Conservation (phyloP, 2,888 invertebrate species). For the Cheilosia soror region DNA sequence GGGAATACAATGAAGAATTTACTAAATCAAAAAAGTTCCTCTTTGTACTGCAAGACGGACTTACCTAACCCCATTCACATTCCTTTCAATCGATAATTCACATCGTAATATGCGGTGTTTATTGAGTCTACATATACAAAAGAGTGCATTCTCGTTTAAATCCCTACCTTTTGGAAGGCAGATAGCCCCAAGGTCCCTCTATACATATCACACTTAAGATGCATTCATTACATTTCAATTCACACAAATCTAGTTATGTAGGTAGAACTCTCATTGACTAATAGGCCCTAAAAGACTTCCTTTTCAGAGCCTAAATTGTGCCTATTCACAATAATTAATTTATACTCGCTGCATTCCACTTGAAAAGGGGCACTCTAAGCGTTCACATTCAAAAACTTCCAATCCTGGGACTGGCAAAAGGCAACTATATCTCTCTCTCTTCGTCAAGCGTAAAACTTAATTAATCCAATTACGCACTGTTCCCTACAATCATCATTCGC, state of each 20-base stretch:
- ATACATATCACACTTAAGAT: neutral
- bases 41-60: too few relatives aligned
- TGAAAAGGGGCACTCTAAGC: constrained; percentile 22
- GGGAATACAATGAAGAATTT: too few relatives aligned
- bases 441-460: constrained; percentile 49
- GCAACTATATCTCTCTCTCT: neutral
- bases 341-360: constrained; percentile 23
- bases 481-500: constrained; percentile 44
- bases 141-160: too few relatives aligned
- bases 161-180: too few relatives aligned
- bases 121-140: too few relatives aligned
- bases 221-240: constrained; percentile 4
- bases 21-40: too few relatives aligned
- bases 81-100: too few relatives aligned
- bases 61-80: too few relatives aligned
- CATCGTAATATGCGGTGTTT: too few relatives aligned
- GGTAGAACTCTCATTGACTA: constrained; percentile 21
- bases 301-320: constrained; percentile 51
- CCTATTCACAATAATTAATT: constrained; percentile 66
- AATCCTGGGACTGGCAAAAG: constrained; percentile 12
- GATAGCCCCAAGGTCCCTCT: too few relatives aligned
- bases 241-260: neutral
- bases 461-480: constrained; percentile 72
- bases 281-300: constrained; percentile 57
- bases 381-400: neutral